Base-by-base conservation (phyloP, 30 jellyfish, hydroid and myxozoan species). In the Morbakka virulenta region DNA sequence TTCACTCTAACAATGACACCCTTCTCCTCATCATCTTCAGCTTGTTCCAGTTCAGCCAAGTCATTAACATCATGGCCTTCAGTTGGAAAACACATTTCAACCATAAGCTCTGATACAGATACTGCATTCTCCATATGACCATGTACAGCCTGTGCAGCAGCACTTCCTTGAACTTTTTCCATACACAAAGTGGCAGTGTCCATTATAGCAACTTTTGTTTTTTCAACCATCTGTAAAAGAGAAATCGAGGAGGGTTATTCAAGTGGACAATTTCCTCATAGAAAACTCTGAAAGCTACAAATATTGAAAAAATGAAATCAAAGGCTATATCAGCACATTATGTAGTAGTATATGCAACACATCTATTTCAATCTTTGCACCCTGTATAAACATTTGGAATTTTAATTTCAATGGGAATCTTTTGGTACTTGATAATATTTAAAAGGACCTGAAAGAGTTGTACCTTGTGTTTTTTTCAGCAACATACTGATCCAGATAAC, bases 81-180 rank as follows among this genome's bases (percentile, higher is more conserved):
- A 50, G 98, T 92, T 26, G 98, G 98, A 52, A 92, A 92, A 41
- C 96, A 86, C 22, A 92, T 85, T 72, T 92, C 98, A 2, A 92
- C 98, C 95, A 92, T 62, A 79, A 92, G 64, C 57, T 92, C 98
- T 14, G 98, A 92, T 76, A 92, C 50, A 0, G 98, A 92, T 57
- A 92, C 95, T 29, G 82, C 98, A 92, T 92, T 92, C 25, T 92
- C 98, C 53, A 92, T 93, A 48, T 92, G 98, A 47, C 76, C 85
- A 52, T 49, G 64, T 47, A 87, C 83, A 4, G 80, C 73, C 67
- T 92, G 84, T 11, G 53, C 82, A 0, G 87, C 66, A 12, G 80
- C 52, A 3, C 74, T 74, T 50, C 62, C 89, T 35, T 84, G 95
- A 22, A 76, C 9, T 35, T 68, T 66, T 36, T 67, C 89, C 51